A percentile compares a stretch with the other conserved stretches of the same genome.
Conservation (phyloP, 2,888 invertebrate genomes). For the Pocota personata region DNA sequence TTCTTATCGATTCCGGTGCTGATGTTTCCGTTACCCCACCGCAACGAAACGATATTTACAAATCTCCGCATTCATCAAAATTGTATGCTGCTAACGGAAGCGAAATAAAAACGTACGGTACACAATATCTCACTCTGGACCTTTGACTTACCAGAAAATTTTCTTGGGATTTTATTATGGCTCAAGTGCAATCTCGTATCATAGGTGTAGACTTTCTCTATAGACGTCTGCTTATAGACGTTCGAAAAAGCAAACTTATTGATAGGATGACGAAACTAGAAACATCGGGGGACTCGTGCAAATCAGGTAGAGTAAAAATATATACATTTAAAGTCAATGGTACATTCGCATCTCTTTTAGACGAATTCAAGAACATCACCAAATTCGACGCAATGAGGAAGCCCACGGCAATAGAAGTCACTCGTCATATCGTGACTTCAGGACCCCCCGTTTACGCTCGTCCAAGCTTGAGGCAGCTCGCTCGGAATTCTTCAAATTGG, state of each 20-base stretch:
- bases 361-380: too few relatives aligned
- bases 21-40: slow-evolving; percentile 7
- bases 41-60: neutral
- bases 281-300: too few relatives aligned
- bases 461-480: neutral
- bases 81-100: slow-evolving; percentile 28
- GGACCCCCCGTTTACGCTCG: too few relatives aligned
- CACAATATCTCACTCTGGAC: neutral
- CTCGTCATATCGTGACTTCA: neutral
- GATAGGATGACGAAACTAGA: too few relatives aligned
- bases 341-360: too few relatives aligned
- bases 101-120: slow-evolving; percentile 25
- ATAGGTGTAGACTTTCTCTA: too few relatives aligned
- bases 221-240: too few relatives aligned
- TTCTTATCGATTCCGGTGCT: neutral
- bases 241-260: too few relatives aligned
- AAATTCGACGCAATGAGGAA: too few relatives aligned
- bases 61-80: slow-evolving; percentile 1
- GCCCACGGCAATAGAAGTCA: neutral
- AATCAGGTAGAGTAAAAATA: too few relatives aligned
- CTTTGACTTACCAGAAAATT: slow-evolving; percentile 7
- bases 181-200: neutral
- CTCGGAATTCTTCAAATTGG: neutral
- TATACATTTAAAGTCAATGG: too few relatives aligned
- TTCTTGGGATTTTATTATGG: slow-evolving; percentile 9